Evolutionary conservation across 2,888 invertebrate genomes (phyloP).

Genomic region (Zele albiditarsus): DNA sequence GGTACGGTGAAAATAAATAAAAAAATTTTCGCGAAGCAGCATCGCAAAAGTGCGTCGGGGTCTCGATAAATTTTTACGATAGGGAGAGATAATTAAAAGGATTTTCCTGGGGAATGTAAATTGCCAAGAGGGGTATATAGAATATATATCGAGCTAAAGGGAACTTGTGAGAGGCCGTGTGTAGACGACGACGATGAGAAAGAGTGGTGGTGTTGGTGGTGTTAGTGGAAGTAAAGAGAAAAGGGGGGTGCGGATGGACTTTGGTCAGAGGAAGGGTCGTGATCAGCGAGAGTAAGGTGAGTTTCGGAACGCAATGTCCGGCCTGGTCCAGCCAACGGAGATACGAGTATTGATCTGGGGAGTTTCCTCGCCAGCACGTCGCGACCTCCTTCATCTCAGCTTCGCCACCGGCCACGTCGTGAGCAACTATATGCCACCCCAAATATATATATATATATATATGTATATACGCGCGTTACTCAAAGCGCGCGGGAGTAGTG

Average conservation of each 20-base stretch:
- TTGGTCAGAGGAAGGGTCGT: constrained; percentile 50
- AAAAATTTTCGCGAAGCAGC: constrained; percentile 5
- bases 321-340: constrained; percentile 71
- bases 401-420: constrained; percentile 56
- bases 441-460: background rate
- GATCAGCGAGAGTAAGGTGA: constrained; percentile 61
- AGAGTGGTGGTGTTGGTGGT: constrained; percentile 42
- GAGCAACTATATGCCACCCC: constrained; percentile 40
- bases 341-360: constrained; percentile 72
- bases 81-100: constrained; percentile 53
- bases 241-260: constrained; percentile 26
- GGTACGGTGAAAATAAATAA: background rate
- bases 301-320: constrained; percentile 71
- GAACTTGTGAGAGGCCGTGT: constrained; percentile 24
- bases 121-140: constrained; percentile 39
- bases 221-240: constrained; percentile 38
- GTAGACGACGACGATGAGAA: constrained; percentile 33
- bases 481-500: constrained; percentile 19
- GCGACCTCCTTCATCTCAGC: constrained; percentile 57
- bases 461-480: constrained; percentile 4
- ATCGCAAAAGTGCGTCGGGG: constrained; percentile 21
- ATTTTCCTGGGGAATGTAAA: constrained; percentile 50
- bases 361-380: constrained; percentile 55
- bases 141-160: constrained; percentile 34
- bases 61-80: constrained; percentile 49